Conservation (phyloP, 2,113 vertebrate genomes). For the Malaclemys terrapin region DNA sequence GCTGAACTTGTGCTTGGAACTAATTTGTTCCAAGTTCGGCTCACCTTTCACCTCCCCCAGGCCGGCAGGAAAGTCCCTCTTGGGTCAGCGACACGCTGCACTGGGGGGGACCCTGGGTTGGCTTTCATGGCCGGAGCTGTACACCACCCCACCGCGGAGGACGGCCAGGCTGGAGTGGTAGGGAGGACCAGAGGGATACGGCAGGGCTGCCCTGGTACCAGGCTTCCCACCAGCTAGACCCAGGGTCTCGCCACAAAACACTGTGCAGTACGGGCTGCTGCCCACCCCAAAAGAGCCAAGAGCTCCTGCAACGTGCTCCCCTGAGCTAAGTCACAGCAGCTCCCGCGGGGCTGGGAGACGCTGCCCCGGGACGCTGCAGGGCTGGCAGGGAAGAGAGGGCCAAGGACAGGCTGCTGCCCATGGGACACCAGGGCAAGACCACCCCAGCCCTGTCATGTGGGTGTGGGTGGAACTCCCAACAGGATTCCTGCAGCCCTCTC, state of each 20-base stretch:
- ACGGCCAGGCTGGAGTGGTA: background rate
- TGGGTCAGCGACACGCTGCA: slow-evolving; percentile 66
- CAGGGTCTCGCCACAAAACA: fast-evolving
- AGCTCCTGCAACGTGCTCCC: too few relatives aligned
- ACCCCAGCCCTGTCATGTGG: background rate
- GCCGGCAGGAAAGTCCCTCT: slow-evolving; percentile 70
- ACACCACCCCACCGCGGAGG: background rate
- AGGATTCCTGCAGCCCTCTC: background rate
- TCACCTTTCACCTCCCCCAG: slow-evolving; percentile 76
- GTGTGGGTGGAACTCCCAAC: background rate
- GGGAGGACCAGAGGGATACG: background rate
- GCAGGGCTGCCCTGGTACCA: background rate
- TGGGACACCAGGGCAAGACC: too few relatives aligned
- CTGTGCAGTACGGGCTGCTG: background rate
- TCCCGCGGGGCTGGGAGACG: too few relatives aligned
- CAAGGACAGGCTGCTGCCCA: background rate
- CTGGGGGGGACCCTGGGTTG: slow-evolving; percentile 27
- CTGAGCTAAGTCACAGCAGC: too few relatives aligned
- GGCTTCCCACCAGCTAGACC: background rate
- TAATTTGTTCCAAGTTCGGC: slow-evolving; percentile 78
- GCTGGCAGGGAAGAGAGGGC: background rate
- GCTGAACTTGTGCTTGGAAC: slow-evolving; percentile 81
- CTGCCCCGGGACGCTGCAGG: too few relatives aligned
- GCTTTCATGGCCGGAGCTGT: slow-evolving; percentile 34
- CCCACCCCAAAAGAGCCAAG: background rate